Conservation (phyloP, 2,113 vertebrate genomes). For the Apteryx owenii region DNA sequence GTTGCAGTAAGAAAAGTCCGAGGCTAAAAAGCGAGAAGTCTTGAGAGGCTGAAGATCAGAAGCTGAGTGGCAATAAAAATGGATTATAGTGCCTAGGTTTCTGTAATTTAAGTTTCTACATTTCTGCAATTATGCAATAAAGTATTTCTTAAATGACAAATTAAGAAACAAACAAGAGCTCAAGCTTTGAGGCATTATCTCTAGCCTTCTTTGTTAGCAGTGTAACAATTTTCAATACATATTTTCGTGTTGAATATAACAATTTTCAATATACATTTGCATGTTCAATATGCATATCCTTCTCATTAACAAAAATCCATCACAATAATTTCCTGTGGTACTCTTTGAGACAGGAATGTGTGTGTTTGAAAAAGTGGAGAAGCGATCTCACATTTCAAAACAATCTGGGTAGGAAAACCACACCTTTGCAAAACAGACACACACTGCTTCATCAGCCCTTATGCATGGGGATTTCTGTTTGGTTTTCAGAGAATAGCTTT, state of each 20-base stretch:
- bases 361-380: conserved; percentile 36
- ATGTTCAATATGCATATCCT: neutral
- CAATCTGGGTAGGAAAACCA: conserved; percentile 43
- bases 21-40: neutral
- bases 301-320: neutral
- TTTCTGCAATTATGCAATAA: neutral
- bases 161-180: neutral
- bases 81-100: neutral
- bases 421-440: conserved; percentile 37
- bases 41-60: neutral
- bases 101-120: neutral
- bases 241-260: neutral
- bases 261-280: neutral
- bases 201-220: neutral
- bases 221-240: neutral
- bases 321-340: neutral
- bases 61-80: neutral
- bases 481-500: neutral
- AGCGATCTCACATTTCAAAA: conserved; percentile 47
- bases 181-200: neutral
- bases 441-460: neutral
- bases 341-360: neutral
- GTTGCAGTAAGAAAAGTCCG: neutral
- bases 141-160: neutral
- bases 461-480: neutral